Conservation (phyloP, 1,140 invertebrate species). For the Bombus confusus region DNA sequence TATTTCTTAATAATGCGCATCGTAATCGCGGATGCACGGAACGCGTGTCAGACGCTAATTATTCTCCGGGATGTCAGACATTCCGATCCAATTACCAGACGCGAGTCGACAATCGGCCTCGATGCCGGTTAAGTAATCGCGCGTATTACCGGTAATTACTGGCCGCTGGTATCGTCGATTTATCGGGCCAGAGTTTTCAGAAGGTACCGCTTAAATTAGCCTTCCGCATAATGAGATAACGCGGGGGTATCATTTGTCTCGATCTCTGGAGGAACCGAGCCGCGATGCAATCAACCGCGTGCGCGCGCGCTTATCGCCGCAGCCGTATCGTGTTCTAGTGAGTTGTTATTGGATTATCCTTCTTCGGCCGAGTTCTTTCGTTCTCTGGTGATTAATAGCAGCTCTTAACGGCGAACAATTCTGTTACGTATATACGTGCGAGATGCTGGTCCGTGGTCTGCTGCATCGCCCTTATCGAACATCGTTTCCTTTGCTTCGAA, state of each 20-base stretch:
- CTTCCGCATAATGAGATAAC: slow-evolving; percentile 59
- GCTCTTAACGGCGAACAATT: slow-evolving; percentile 16
- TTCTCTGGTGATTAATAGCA: slow-evolving; percentile 10
- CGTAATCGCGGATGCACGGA: slow-evolving; percentile 8
- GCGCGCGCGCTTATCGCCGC: slow-evolving; percentile 24
- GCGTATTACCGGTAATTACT: slow-evolving; percentile 57
- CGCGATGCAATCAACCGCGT: slow-evolving; percentile 37
- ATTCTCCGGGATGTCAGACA: slow-evolving; percentile 37
- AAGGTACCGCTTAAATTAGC: slow-evolving; percentile 51
- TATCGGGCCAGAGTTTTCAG: slow-evolving; percentile 39
- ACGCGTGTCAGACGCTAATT: slow-evolving; percentile 40
- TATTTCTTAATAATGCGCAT: background rate
- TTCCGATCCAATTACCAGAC: slow-evolving; percentile 50
- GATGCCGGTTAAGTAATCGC: slow-evolving; percentile 50
- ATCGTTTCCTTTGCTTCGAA: background rate
- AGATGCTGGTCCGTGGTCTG: background rate
- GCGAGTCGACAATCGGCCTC: slow-evolving; percentile 42
- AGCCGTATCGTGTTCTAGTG: slow-evolving; percentile 12
- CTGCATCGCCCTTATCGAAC: background rate
- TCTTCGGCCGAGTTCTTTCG: slow-evolving; percentile 5
- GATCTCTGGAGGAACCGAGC: slow-evolving; percentile 28
- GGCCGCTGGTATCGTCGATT: slow-evolving; percentile 50
- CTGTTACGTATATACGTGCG: background rate
- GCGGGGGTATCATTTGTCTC: slow-evolving; percentile 40
- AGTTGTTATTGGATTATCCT: slow-evolving; percentile 39